These are phyloP conservation scores for Macrochelys suwanniensis DNA, from an alignment of 2,797 vertebrate species.

Conservation along the genomic window DNA sequence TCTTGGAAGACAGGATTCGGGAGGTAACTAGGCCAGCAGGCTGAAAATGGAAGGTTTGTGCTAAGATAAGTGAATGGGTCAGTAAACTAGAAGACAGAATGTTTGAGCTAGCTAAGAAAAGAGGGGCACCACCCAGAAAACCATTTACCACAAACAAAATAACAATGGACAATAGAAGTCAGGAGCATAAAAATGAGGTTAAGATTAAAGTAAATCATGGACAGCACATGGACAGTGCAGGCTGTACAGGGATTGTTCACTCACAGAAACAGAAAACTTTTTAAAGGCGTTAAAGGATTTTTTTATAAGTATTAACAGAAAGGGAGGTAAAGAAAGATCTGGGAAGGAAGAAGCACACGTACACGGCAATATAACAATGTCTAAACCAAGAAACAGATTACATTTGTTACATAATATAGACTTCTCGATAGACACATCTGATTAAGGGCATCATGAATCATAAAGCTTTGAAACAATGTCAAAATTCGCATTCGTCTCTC, in stretches of 20 bases:
- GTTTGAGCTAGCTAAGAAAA: not conserved
- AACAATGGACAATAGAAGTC: not conserved
- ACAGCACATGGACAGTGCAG: not conserved
- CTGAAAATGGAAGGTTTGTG: not conserved
- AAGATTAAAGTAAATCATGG: not conserved
- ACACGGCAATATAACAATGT: not conserved
- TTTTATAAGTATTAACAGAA: not conserved
- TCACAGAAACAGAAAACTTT: not conserved
- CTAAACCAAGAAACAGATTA: not conserved
- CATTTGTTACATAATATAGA: not conserved
- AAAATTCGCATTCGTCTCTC: not conserved
- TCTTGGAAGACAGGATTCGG: not conserved
- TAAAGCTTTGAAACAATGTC: not conserved
- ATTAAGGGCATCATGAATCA: not conserved
- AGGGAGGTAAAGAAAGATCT: not conserved
- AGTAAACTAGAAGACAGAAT: not conserved
- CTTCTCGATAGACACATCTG: not conserved
- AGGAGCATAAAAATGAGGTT: too few relatives aligned
- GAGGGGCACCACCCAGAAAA: not conserved
- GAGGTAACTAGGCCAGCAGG: not conserved
- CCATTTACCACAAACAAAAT: not conserved
- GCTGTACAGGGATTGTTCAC: not conserved
- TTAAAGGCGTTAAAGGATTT: not conserved
- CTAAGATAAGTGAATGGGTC: not conserved
- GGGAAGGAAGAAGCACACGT: not conserved